These are phyloP conservation scores for Bombylius discolor DNA, from an alignment of 2,888 invertebrate species.

Conservation along the genomic window DNA sequence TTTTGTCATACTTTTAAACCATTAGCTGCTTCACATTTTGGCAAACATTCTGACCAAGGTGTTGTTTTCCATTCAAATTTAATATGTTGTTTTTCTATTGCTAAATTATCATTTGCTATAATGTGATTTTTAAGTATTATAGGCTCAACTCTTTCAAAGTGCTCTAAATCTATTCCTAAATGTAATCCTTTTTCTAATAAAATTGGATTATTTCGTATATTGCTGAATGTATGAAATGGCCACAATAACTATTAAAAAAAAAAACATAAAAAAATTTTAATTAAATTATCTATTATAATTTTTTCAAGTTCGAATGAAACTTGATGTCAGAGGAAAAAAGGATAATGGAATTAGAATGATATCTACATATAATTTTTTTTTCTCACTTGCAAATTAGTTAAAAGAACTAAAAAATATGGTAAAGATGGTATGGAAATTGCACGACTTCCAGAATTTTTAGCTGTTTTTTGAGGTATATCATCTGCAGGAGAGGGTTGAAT, in stretches of 20 bases:
- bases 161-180: slow-evolving; percentile 34
- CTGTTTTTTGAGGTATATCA: slow-evolving; percentile 31
- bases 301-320: too few relatives aligned
- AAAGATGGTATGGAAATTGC: slow-evolving; percentile 35
- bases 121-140: too few relatives aligned
- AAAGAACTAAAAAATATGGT: slow-evolving; percentile 56
- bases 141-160: slow-evolving; percentile 30
- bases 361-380: too few relatives aligned
- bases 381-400: slow-evolving; percentile 62
- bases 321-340: too few relatives aligned
- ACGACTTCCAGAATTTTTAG: slow-evolving; percentile 34
- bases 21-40: slow-evolving; percentile 67
- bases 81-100: slow-evolving; percentile 36
- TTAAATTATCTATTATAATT: too few relatives aligned
- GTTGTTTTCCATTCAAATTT: slow-evolving; percentile 68
- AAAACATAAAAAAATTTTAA: not conserved
- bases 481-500: slow-evolving; percentile 6
- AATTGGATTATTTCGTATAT: slow-evolving; percentile 50
- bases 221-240: slow-evolving; percentile 65
- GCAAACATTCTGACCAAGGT: slow-evolving; percentile 78
- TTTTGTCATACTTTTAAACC: slow-evolving; percentile 33
- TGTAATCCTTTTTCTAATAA: slow-evolving; percentile 38
- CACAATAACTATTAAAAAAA: slow-evolving; percentile 60
- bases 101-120: slow-evolving; percentile 16
- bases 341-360: too few relatives aligned